Evolutionary conservation across 2,113 vertebrate genomes (phyloP), one percentile per base, ranked within the genome.

Genomic region (Nanorana parkeri): DNA sequence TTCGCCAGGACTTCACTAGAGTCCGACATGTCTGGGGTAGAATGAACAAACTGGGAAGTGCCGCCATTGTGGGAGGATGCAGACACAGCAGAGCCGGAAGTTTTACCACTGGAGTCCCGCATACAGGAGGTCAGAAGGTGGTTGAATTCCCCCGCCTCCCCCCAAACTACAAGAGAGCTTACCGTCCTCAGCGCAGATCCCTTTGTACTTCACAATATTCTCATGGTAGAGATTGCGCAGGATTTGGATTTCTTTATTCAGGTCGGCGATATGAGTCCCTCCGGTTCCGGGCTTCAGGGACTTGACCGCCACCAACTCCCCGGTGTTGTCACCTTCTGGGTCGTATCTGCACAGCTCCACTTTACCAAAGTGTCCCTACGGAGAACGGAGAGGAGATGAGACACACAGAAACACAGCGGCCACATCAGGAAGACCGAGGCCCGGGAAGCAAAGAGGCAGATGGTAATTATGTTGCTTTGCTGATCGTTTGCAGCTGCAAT

Each of bases 131-230:
- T 10, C 41, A 15, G 32, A 5, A 7, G 32, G 32, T 7, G 32
- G 8, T 1, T 47, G 13, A 47, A 47, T 6, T 2, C 10, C 21
- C 20, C 17, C 19, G 3, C 58, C 58, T 15, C 13, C 41, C 41
- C 8, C 41, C 6, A 47, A 47, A 13, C 41, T 47, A 1, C 41
- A 15, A 52, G 10, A 52, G 47, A 0, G 55, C 68, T 90, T 89
- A 98, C 98, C 96, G 1, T 99, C 97, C 75, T 99, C 97, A 1
- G 94, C 94, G 88, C 97, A 99, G 84, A 99, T 98, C 55, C 98
- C 98, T 81, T 98, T 99, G 85, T 99, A 99, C 72, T 97, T 99
- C 77, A 99, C 98, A 0, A 99, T 99, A 91, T 99, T 99, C 74
- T 99, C 95, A 0, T 99, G 98, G 81, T 98, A 99, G 13, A 99